Evolutionary conservation across 2,888 invertebrate genomes (phyloP).

Genomic region (Catocala sponsa): DNA sequence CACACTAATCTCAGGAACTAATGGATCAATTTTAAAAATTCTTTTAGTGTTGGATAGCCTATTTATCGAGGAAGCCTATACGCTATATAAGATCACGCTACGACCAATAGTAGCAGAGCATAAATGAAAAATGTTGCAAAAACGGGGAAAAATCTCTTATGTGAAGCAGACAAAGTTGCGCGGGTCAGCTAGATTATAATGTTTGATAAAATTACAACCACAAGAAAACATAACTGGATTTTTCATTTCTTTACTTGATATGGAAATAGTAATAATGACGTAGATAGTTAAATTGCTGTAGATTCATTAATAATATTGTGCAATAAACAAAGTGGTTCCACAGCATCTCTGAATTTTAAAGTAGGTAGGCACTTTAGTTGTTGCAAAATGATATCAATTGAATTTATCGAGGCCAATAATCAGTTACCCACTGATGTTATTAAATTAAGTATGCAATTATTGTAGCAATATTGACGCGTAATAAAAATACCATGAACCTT

Average conservation of each 20-base stretch:
- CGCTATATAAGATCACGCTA: too few species aligned
- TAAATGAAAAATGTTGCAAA: too few species aligned
- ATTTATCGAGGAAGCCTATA: too few species aligned
- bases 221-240: neutral
- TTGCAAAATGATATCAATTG: conserved; percentile 1
- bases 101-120: too few species aligned
- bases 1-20: too few species aligned
- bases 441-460: conserved; percentile 9
- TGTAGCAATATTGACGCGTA: conserved; percentile 37
- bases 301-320: conserved; percentile 1
- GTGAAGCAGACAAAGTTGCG: too few species aligned
- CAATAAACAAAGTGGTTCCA: conserved; percentile 2
- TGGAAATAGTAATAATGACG: neutral
- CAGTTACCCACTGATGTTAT: conserved; percentile 12
- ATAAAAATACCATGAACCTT: conserved; percentile 28
- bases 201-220: too few species aligned
- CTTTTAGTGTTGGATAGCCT: too few species aligned
- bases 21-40: too few species aligned
- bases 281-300: neutral
- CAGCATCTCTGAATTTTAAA: conserved; percentile 1
- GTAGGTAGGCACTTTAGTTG: neutral
- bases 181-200: too few species aligned
- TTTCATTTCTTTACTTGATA: neutral
- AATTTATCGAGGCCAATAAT: conserved; percentile 19
- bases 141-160: too few species aligned